Evolutionary conservation across 2,113 vertebrate species (phyloP).

Genomic region (Siniperca knerii): DNA sequence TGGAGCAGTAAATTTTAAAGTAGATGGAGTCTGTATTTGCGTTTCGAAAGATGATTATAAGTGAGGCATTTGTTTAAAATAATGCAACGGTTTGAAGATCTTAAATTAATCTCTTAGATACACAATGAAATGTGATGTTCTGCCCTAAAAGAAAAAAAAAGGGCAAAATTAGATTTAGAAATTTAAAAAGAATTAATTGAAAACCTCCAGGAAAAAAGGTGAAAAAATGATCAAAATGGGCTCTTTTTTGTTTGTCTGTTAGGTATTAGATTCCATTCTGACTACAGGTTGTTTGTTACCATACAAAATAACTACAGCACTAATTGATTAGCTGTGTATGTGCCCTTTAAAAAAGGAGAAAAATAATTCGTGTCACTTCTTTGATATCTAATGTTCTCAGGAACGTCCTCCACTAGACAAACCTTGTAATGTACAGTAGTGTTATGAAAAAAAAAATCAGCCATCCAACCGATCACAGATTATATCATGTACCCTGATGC

Average conservation of each 20-base stretch:
- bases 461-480: slow-evolving; percentile 43
- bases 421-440: neutral
- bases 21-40: slow-evolving; percentile 39
- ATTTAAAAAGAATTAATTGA: neutral
- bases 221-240: neutral
- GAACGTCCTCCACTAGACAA: neutral
- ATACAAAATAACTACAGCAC: neutral
- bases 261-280: too few species aligned
- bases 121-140: neutral
- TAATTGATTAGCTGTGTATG: neutral
- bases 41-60: slow-evolving; percentile 32
- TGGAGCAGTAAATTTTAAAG: slow-evolving; percentile 62
- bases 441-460: neutral
- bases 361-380: neutral
- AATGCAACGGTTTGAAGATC: neutral
- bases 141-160: neutral
- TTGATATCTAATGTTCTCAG: slow-evolving; percentile 18
- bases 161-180: neutral
- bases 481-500: slow-evolving; percentile 37
- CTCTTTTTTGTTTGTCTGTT: neutral
- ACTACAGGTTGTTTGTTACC: neutral
- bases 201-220: neutral
- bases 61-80: slow-evolving; percentile 20
- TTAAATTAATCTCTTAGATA: slow-evolving; percentile 3
- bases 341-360: neutral